Evolutionary conservation across 2,888 invertebrate genomes (phyloP).

Genomic region (Dryocosmus kuriphilus): DNA sequence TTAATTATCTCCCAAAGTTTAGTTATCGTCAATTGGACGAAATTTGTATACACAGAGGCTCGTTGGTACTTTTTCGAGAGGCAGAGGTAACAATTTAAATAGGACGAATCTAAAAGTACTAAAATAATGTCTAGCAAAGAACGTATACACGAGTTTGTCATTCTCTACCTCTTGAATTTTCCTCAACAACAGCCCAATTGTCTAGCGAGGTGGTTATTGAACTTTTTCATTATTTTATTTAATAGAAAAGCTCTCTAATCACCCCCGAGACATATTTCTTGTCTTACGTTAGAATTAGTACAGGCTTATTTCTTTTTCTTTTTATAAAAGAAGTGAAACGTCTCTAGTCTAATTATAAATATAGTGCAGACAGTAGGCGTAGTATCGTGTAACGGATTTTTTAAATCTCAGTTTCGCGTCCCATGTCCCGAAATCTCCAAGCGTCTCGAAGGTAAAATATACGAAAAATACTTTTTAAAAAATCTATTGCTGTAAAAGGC

Average conservation of each 20-base stretch:
- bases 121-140: conserved; percentile 26
- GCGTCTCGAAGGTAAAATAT: conserved; percentile 34
- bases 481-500: no score
- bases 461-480: no score
- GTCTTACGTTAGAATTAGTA: conserved; percentile 16
- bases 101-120: conserved; percentile 22
- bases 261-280: background rate
- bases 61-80: conserved; percentile 10
- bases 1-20: background rate
- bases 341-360: conserved; percentile 61
- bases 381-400: conserved; percentile 63
- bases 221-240: background rate
- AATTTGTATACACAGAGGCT: conserved; percentile 20
- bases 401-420: conserved; percentile 48
- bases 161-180: conserved; percentile 30
- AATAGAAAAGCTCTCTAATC: background rate
- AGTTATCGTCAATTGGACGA: background rate
- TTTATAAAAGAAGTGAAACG: conserved; percentile 18
- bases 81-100: conserved; percentile 29
- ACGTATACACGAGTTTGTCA: conserved; percentile 26
- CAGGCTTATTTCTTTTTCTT: background rate
- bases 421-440: conserved; percentile 44
- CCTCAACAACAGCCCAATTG: background rate
- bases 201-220: background rate
- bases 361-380: conserved; percentile 65